Base-by-base conservation (phyloP, 2,888 invertebrate species). In the Nomada fucata region DNA sequence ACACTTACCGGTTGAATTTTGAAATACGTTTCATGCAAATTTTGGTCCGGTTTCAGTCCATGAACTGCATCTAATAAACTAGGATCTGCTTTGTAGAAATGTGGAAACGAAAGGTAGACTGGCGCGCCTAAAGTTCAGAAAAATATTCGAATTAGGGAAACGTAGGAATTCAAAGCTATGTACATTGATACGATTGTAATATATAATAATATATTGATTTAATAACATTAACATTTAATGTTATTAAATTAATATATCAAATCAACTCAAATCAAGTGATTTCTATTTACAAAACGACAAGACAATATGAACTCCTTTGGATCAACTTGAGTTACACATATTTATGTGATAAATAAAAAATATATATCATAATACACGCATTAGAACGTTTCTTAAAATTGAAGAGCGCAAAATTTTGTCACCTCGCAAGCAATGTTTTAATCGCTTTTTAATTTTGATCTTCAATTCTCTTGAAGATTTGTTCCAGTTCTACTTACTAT, bases 51-150 rank as follows among this genome's bases (percentile, higher is more conserved):
- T 2, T 95, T 94, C 11, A 98, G 94, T 2, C 98, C 98, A 69
- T 96, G 96, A 18, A 97, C 96, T 0, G 95, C 95, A 0, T 95
- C 94, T 20, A 96, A 91, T 0, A 97, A 94, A 18, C 94, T 94
- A 0, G 96, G 96, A 91, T 97, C 97, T 0, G 97, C 97, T 84
- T 97, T 96, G 92, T 96, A 97, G 94, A 98, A 98, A 92, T 98
- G 98, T 0, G 98, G 98, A 93, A 97, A 97, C 0, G 98, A 98
- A 11, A 98, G 94, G 88, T 97, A 97, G 0, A 98, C 97, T 0
- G 98, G 98, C 0, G 98, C 98, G 91, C 96, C 97, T 97, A 93
- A 50, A 81, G 76, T 20, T 10, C 26, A n/a, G 5, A 44, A 15
- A 10, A 70, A 26, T 10, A 20, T 13, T 10, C 0, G 15, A 52